Base-by-base conservation (phyloP, 2,888 invertebrate species). In the Amiota communis region DNA sequence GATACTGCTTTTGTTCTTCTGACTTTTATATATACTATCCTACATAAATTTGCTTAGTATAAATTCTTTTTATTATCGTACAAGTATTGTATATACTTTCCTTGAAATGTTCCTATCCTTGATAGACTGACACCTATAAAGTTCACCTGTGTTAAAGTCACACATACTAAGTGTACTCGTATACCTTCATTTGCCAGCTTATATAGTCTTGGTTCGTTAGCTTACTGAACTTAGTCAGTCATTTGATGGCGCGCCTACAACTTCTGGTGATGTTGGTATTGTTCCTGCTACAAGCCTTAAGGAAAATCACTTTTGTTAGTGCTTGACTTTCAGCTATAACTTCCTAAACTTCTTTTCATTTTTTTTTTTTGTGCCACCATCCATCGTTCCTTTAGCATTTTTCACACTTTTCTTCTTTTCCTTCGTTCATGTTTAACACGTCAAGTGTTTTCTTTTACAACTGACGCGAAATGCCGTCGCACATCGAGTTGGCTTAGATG, bases 251-350 rank as follows among this genome's bases (percentile, higher is more conserved):
- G 65, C 46, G 36, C n/a, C 17, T 23, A 36, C 63, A 46, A 12
- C 4, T 23, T n/a, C 65, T 23, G 11, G 12, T 63, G 36, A 6
- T 36, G 2, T 36, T 36, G 36, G 36, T 6, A 36, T 36, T 36
- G 36, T 6, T 36, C 6, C 36, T 36, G 8, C 36, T 36, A 6
- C 36, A 36, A 36, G 36, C 23, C 23, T 23, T 23, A 36, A 36
- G 36, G 36, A 36, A 36, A 36, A 36, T 36, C 36, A 36, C 36
- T 36, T 36, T 36, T 36, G 36, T 6, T 36, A 4, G 36, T 65
- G 65, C 49, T 65, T 65, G 48, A 48, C 65, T 65, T 65, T 48
- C 57, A 48, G 48, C 36, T 65, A 17, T 48, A 65, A 65, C 65
- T 65, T 65, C 49, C 49, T 15, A 12, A 20, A 59, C 57, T 59